Base-by-base conservation (phyloP, 1,140 invertebrate genomes). In the Chironomus striatipennis region DNA sequence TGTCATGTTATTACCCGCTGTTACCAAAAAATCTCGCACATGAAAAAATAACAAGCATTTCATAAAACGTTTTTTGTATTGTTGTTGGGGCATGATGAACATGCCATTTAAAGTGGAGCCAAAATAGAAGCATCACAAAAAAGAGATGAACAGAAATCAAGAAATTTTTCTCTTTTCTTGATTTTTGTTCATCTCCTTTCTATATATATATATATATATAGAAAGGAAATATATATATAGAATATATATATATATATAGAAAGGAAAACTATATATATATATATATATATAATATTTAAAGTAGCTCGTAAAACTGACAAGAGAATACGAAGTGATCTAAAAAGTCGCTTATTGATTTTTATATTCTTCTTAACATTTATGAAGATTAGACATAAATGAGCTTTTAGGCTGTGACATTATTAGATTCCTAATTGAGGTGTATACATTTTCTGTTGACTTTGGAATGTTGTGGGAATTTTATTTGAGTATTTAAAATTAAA, bases 1-100 rank as follows among this genome's bases (percentile, higher is more conserved):
- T 57, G 47, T 57, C 47, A 57, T 57, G 47, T 57, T 57, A 57
- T 57, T 57, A 57, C 47, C 47, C 47, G 47, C 47, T 57, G 47
- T 57, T 57, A 57, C 47, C 47, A 57, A 57, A 57, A 34, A 34
- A 34, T n/a, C n/a, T n/a, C 43, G 15, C 9, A 15, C 15, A 47
- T 47, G 15, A 57, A 57, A n/a, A 57, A 57, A 57, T n/a, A 57
- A 57, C 47, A 57, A 57, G n/a, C 12, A 57, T 5, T 47, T 12
- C n/a, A 57, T 57, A 57, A 57, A 57, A 57, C n/a, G 15, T 57
- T 57, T 15, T 57, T 57, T 57, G 8, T 57, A 10, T 57, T 57
- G 47, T 57, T 57, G 47, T 57, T 12, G 12, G 47, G 9, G 4
- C n/a, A 12, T 57, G 47, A 57, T 57, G 47, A 57, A n/a, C 47